These are phyloP conservation scores for Polypedilum vanderplanki DNA, from an alignment of 1,140 invertebrate species.

Conservation along the genomic window DNA sequence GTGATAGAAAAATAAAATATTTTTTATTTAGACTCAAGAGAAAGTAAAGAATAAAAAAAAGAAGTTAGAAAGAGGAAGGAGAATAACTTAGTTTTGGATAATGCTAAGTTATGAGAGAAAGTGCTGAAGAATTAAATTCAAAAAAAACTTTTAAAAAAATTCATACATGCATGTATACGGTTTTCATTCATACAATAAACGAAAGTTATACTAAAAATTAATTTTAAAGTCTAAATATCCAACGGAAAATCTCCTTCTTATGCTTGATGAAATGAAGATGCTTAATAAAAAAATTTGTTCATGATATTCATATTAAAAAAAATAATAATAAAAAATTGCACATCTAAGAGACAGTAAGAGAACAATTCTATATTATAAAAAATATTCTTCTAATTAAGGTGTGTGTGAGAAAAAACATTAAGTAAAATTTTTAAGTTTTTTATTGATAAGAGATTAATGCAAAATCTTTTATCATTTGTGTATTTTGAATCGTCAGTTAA, in stretches of 20 bases:
- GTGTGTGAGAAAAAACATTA: not conserved
- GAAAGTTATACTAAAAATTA: not conserved
- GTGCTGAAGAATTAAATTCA: not conserved
- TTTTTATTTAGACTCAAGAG: slow-evolving; percentile 4
- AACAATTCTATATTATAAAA: not conserved
- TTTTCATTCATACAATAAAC: not conserved
- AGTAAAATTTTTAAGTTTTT: too few species aligned
- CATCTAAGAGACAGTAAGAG: not conserved
- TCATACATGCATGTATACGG: slow-evolving; percentile 12
- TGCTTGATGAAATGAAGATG: slow-evolving; percentile 13
- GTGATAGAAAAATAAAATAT: slow-evolving; percentile 3
- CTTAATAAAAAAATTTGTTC: slow-evolving; percentile 1
- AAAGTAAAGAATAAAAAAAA: slow-evolving; percentile 10
- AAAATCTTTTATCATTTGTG: slow-evolving; percentile 24
- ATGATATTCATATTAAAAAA: not conserved
- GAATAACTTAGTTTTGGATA: not conserved
- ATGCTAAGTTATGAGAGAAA: not conserved
- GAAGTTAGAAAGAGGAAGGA: not conserved
- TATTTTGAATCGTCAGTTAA: slow-evolving; percentile 15
- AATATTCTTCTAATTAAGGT: not conserved
- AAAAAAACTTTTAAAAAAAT: not conserved
- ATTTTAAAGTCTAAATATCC: not conserved
- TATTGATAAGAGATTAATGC: not conserved
- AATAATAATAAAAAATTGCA: not conserved
- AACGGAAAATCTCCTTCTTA: slow-evolving; percentile 7